Conservation (phyloP, 2,797 vertebrate genomes). For the Cottoperca gobio region DNA sequence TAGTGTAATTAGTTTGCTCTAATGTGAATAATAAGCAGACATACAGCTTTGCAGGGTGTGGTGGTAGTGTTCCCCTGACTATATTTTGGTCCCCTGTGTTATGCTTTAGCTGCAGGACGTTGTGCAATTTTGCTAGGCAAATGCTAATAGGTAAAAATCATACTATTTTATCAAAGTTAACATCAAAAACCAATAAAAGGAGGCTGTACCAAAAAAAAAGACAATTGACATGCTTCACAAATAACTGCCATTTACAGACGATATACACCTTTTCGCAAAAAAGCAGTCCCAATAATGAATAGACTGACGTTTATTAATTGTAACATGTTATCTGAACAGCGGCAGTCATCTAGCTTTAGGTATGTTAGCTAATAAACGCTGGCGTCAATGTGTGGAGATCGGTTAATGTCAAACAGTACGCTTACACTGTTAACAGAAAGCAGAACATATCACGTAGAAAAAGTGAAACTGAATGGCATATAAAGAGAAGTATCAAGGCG, state of each 20-base stretch:
- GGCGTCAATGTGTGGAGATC: background rate
- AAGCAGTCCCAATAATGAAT: background rate
- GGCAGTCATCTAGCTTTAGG: background rate
- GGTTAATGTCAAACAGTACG: background rate
- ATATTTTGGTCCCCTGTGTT: background rate
- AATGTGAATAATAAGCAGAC: conserved; percentile 1
- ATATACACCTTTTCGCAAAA: too few relatives aligned
- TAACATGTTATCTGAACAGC: background rate
- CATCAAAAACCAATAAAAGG: background rate
- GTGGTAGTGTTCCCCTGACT: background rate
- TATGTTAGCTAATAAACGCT: background rate
- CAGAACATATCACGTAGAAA: too few relatives aligned
- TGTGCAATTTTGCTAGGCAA: background rate
- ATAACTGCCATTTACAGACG: background rate
- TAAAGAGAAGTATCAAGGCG: background rate
- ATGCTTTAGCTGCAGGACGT: background rate
- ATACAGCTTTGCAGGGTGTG: conserved; percentile 34
- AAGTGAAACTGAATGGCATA: background rate
- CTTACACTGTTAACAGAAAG: background rate
- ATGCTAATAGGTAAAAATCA: background rate
- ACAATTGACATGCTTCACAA: background rate
- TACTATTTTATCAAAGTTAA: background rate
- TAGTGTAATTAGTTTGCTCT: background rate
- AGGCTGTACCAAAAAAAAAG: background rate
- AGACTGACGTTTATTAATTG: background rate